phyloP scores from a whole-genome alignment of 2,888 invertebrate species.

The Erebia ligea region DNA sequence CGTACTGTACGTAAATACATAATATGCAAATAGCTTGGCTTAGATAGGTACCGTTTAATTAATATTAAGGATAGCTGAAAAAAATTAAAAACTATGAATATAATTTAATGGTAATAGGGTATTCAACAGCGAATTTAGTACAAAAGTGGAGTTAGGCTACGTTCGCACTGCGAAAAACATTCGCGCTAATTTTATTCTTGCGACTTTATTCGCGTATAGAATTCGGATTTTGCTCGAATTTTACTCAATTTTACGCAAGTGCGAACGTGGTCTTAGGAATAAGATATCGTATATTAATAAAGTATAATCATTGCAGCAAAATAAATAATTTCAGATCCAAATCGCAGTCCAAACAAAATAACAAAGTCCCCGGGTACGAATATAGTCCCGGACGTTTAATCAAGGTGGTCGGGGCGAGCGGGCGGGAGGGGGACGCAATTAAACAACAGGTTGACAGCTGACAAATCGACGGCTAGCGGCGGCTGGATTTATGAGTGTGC shows the following conservation, averaged over 20 bases:
- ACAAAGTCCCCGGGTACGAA: constrained; percentile 45
- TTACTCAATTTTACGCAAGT: background rate
- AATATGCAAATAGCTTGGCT: too few species aligned
- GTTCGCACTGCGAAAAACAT: too few species aligned
- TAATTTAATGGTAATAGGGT: too few species aligned
- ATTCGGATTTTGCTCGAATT: too few species aligned
- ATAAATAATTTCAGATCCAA: constrained; percentile 28
- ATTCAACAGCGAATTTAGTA: too few species aligned
- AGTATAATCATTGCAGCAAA: constrained; percentile 3
- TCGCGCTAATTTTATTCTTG: too few species aligned
- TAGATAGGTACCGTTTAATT: too few species aligned
- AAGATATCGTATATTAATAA: constrained; percentile 1
- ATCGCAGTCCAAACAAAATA: constrained; percentile 33
- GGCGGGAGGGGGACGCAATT: constrained; percentile 57
- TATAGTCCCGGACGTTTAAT: constrained; percentile 66
- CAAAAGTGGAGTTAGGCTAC: too few species aligned
- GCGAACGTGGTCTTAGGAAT: background rate
- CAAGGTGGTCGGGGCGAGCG: constrained; percentile 63
- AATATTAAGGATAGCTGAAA: too few species aligned
- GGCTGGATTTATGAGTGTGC: constrained; percentile 27
- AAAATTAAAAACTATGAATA: too few species aligned
- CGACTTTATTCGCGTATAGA: too few species aligned
- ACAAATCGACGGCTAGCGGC: constrained; percentile 64
- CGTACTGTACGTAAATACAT: too few species aligned
- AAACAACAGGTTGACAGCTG: constrained; percentile 75